Evolutionary conservation across 1,140 invertebrate species (phyloP).

Genomic region (Heterodera carotae): DNA sequence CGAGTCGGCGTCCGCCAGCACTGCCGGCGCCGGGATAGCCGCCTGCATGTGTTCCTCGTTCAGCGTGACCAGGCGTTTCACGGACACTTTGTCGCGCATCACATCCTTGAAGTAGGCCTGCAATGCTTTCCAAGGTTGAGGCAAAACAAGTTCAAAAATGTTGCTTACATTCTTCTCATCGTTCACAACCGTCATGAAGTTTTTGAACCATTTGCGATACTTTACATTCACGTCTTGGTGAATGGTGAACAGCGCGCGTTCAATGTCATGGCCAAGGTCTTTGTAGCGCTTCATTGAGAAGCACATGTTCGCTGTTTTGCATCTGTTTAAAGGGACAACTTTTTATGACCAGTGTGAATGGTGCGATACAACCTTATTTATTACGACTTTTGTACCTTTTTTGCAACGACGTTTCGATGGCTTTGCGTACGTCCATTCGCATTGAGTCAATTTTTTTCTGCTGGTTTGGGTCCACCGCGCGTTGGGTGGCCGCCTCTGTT

Average conservation of each 20-base stretch:
- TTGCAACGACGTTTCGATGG: conserved; percentile 10
- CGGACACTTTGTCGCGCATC: conserved; percentile 26
- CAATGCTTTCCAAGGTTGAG: neutral
- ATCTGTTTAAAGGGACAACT: neutral
- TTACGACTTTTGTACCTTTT: no score
- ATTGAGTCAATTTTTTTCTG: conserved; percentile 21
- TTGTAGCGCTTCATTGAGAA: conserved; percentile 31
- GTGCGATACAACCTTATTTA: neutral
- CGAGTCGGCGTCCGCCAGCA: conserved; percentile 25
- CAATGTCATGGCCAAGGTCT: conserved; percentile 23
- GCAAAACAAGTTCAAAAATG: neutral
- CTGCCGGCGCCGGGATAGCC: neutral
- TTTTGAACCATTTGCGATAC: conserved; percentile 29
- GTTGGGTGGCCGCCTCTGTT: conserved; percentile 8
- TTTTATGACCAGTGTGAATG: neutral
- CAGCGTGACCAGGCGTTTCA: conserved; percentile 19
- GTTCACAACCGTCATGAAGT: conserved; percentile 22
- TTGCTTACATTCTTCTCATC: conserved; percentile 18
- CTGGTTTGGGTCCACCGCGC: neutral
- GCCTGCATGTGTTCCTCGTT: conserved; percentile 7
- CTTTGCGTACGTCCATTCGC: conserved; percentile 20
- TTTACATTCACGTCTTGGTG: conserved; percentile 23
- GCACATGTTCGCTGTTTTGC: conserved; percentile 8
- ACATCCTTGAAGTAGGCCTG: conserved; percentile 19
- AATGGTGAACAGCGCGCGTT: conserved; percentile 9